A percentile compares a stretch with the other conserved stretches of the same genome.
Conservation (phyloP, 92 coral and sea anemone species). For the Siderastrea radians region DNA sequence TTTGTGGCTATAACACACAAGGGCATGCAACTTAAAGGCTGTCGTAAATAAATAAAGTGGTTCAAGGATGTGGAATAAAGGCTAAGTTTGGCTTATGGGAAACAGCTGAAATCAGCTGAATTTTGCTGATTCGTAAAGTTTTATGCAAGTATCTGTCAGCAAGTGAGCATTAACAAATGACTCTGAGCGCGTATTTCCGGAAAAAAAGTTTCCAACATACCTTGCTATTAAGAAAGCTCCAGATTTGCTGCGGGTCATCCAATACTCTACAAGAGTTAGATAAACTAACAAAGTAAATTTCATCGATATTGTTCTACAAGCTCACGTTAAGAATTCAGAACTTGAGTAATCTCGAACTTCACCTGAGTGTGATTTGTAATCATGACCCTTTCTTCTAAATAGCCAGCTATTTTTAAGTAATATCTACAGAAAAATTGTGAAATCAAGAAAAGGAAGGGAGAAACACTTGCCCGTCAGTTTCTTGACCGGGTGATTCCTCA, state of each 20-base stretch:
- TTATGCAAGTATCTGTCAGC: background rate
- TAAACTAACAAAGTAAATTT: background rate
- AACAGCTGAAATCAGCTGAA: too few relatives aligned
- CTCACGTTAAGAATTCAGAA: background rate
- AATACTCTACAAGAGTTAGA: conserved; percentile 2
- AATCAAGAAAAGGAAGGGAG: background rate
- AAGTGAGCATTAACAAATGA: background rate
- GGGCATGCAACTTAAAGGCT: too few relatives aligned
- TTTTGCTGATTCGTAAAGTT: too few relatives aligned
- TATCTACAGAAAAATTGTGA: background rate
- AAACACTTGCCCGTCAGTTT: background rate
- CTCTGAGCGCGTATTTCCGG: background rate
- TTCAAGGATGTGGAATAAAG: too few relatives aligned
- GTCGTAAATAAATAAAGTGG: too few relatives aligned
- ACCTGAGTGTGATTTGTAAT: too few relatives aligned
- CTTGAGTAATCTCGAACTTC: background rate
- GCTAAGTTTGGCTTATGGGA: too few relatives aligned
- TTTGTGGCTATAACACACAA: too few relatives aligned
- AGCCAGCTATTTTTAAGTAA: background rate
- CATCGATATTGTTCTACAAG: background rate
- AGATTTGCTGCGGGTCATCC: conserved; percentile 15
- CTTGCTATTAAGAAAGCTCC: conserved; percentile 28
- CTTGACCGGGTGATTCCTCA: background rate
- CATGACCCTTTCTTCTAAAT: too few relatives aligned
- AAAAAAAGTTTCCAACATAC: conserved; percentile 1